Evolutionary conservation across 2,888 invertebrate species (phyloP), one percentile per base, ranked within the genome.

Genomic region (Synergus umbraculus): DNA sequence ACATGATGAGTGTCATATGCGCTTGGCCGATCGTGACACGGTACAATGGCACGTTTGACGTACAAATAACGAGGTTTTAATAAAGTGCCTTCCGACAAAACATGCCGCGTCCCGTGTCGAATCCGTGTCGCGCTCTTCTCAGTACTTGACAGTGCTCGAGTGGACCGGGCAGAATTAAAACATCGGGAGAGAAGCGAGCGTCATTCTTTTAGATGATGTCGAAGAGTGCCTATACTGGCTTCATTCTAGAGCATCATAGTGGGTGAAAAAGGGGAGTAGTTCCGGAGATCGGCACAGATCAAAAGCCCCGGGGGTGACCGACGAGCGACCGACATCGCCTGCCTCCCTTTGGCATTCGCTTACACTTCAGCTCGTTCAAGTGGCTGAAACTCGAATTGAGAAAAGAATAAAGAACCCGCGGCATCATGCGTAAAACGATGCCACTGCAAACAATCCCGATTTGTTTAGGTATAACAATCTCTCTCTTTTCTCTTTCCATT

Each of bases 371-470:
- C 89, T 89, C 90, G 89, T 87, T 91, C 91, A 89, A 92, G 92
- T 92, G 92, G 91, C 90, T 91, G 90, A 91, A 88, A 89, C 90
- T 90, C 83, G 89, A 89, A 89, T 90, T 88, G 88, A 87, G 89
- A 89, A 91, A 89, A 87, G 90, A 89, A 91, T 90, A 91, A 91
- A 92, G 91, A 90, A 91, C 89, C 88, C 87, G 89, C 89, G 88
- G 91, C 86, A 88, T 91, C 92, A 92, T 91, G 92, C 92, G 92
- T 92, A 90, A 92, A 92, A 92, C 91, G 92, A 91, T 91, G 91
- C 91, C 91, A 91, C 90, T 90, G 91, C 92, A 92, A 92, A 92
- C 91, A 92, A 90, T 91, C 83, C 84, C 87, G 89, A 91, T 91
- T 91, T 92, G 90, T 91, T 91, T 92, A 91, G 90, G 88, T 88